Base-by-base conservation (phyloP, 2,113 vertebrate species). In the Acrocephalus kingi region DNA sequence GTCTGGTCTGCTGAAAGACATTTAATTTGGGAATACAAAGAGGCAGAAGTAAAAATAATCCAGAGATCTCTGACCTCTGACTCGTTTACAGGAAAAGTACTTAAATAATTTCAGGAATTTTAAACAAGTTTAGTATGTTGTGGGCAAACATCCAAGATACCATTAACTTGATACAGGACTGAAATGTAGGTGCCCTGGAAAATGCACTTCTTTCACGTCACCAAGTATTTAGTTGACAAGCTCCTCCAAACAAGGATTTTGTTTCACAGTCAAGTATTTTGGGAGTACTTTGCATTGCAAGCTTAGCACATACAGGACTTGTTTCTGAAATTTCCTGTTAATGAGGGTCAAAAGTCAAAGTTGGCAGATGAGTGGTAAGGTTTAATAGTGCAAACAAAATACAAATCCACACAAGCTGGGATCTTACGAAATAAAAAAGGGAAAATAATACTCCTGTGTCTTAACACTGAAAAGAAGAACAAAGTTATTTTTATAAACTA, bases 81-180 rank as follows among this genome's bases (percentile, higher is more conserved):
- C 55, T 73, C 1, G 0, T 89, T 94, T 90, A 96, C 80, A 71
- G 83, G 59, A 88, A 80, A 93, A 93, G 46, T 37, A 72, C 55
- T 94, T 92, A 17, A 84, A 24, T 59, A 87, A 84, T 89, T 90
- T 84, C 61, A 90, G 80, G 94, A 97, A 95, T 93, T 89, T 92
- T 72, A 91, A 95, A 94, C 68, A 96, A 96, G 43, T 86, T 92
- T 71, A 90, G 52, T 0, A 0, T 58, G 45, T 55, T 81, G 48
- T 72, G 39, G 94, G 96, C 91, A 78, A 94, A 81, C 39, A 75
- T 84, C 89, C 94, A 93, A 89, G 69, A 72, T 10, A 81, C 46
- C 59, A 64, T 87, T 81, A 87, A 89, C 45, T 75, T 87, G 64
- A 93, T 31, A 85, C 25, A 64, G 48, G 56, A 59, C 45, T 71